phyloP scores from a whole-genome alignment of 2,113 vertebrate genomes.

The Nothocercus nigrocapillus region DNA sequence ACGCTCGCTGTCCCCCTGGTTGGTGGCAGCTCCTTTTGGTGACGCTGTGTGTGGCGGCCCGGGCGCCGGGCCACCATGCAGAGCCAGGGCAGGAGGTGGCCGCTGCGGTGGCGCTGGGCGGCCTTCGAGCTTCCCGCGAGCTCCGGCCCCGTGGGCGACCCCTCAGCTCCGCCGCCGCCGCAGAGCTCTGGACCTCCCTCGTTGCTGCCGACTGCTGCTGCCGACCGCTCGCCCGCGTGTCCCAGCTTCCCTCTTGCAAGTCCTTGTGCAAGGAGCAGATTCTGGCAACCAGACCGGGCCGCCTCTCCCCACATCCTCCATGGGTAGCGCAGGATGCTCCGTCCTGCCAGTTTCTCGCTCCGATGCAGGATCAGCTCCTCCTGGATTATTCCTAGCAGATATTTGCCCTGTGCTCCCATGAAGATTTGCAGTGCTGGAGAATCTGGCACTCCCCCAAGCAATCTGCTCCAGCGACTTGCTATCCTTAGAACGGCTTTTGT shows the following conservation, averaged over 20 bases:
- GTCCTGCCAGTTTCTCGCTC: neutral
- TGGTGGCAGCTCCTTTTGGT: neutral
- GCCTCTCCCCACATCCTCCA: neutral
- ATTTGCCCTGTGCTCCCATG: neutral
- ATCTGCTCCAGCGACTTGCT: conserved; percentile 44
- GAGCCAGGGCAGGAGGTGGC: neutral
- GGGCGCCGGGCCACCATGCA: fast-evolving
- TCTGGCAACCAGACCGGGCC: neutral
- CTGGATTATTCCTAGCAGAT: neutral
- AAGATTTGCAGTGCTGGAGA: neutral
- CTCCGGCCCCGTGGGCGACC: too few species aligned
- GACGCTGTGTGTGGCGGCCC: fast-evolving
- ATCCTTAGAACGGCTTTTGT: conserved; percentile 59
- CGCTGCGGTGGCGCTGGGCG: fast-evolving
- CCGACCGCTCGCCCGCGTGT: fast-evolving
- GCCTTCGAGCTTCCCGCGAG: neutral
- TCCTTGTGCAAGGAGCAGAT: neutral
- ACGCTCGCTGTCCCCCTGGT: neutral
- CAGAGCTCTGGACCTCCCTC: neutral
- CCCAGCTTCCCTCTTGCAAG: neutral
- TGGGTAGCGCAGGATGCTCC: fast-evolving
- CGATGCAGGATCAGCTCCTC: neutral
- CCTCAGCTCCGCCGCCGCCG: fast-evolving
- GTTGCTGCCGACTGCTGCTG: neutral
- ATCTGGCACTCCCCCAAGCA: conserved; percentile 54